A percentile compares a stretch with the other conserved stretches of the same genome.
phyloP scores from a whole-genome alignment of 2,113 vertebrate genomes.

The Rhynchomys soricoides region DNA sequence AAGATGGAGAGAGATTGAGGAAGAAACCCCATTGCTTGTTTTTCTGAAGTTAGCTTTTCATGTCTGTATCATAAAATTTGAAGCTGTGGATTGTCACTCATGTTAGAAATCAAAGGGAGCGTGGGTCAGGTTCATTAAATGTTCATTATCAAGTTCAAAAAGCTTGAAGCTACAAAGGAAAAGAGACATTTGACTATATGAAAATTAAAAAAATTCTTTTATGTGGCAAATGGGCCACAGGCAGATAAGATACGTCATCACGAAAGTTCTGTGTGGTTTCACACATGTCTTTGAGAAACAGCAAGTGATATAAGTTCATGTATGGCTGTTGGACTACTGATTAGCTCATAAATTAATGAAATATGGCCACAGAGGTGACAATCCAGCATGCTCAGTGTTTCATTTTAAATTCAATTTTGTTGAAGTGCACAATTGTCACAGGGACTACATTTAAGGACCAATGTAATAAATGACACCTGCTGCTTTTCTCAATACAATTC shows the following conservation, averaged over 20 bases:
- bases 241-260: background rate
- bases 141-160: background rate
- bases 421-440: background rate
- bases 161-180: background rate
- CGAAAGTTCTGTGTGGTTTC: background rate
- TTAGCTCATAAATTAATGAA: background rate
- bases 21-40: background rate
- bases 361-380: background rate
- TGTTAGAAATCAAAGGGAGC: background rate
- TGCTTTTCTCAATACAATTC: background rate
- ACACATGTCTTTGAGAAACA: background rate
- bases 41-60: background rate
- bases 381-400: background rate
- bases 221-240: background rate
- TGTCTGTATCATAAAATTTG: background rate
- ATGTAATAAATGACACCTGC: background rate
- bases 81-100: background rate
- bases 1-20: too few relatives aligned
- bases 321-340: background rate
- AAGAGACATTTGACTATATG: background rate
- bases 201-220: background rate
- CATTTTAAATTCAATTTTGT: background rate
- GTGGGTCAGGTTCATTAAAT: background rate
- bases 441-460: background rate
- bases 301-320: too few relatives aligned